phyloP scores from a whole-genome alignment of 2,888 invertebrate species.

The Phalangium opilio region DNA sequence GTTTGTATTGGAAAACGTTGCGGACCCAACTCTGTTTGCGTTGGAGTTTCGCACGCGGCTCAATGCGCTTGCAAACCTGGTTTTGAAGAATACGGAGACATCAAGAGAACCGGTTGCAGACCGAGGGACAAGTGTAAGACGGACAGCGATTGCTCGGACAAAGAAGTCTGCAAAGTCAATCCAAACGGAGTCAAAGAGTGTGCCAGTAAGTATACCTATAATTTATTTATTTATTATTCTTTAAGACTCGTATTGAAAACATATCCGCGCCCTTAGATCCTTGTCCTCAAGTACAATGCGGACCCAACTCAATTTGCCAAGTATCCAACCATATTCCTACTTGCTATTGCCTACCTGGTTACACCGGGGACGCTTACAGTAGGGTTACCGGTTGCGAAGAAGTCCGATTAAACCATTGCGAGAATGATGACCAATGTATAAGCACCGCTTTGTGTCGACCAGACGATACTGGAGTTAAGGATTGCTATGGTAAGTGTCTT shows the following conservation, averaged over 20 bases:
- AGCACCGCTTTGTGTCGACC: constrained; percentile 16
- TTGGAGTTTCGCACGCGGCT: constrained; percentile 70
- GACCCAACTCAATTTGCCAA: constrained; percentile 59
- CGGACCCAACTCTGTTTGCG: constrained; percentile 69
- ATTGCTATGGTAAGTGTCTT: constrained; percentile 12
- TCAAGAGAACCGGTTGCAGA: constrained; percentile 54
- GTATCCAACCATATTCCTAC: constrained; percentile 60
- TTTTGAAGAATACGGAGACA: constrained; percentile 60
- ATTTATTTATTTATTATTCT: background rate
- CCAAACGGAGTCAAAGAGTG: constrained; percentile 20
- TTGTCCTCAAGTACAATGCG: constrained; percentile 44
- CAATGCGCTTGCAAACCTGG: constrained; percentile 77
- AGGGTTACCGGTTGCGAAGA: constrained; percentile 17
- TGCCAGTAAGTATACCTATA: constrained; percentile 8
- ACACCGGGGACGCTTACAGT: constrained; percentile 50
- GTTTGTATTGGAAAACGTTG: constrained; percentile 44
- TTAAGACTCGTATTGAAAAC: background rate
- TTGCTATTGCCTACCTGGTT: constrained; percentile 72
- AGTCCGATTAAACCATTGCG: constrained; percentile 12
- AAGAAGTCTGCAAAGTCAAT: constrained; percentile 54
- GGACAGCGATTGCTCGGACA: constrained; percentile 65
- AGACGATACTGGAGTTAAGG: constrained; percentile 12
- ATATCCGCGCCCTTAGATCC: constrained; percentile 11
- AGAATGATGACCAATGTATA: constrained; percentile 17
- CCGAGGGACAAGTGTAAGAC: constrained; percentile 62